Percentiles rank a stretch among this genome's conserved stretches.
phyloP scores from a whole-genome alignment of 2,797 vertebrate species.

The Ataeniobius toweri region DNA sequence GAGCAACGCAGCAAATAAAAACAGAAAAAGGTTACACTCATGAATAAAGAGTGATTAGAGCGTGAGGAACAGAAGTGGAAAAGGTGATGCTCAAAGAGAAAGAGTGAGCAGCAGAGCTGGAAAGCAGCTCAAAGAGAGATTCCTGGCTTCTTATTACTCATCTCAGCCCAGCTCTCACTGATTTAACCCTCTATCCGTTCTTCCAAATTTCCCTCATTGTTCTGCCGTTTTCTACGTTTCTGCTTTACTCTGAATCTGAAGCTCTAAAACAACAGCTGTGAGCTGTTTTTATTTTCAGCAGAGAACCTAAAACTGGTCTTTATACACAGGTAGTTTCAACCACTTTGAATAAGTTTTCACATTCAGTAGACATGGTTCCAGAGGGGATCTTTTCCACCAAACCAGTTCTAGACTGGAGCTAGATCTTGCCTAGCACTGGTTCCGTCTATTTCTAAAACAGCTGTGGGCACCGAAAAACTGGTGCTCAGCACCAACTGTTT shows the following conservation, averaged over 20 bases:
- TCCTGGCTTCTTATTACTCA: neutral
- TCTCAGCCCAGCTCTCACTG: neutral
- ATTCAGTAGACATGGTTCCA: neutral
- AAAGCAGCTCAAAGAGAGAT: neutral
- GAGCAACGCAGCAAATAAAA: constrained; percentile 18
- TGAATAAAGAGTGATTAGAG: constrained; percentile 7
- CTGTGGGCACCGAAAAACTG: too few relatives aligned
- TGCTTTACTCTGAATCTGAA: neutral
- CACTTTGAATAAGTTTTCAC: neutral
- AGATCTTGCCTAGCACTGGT: neutral
- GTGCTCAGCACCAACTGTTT: too few relatives aligned
- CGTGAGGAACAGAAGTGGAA: constrained; percentile 9
- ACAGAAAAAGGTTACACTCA: constrained; percentile 15
- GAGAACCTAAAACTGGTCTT: neutral
- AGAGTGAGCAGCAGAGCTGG: neutral
- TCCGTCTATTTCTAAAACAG: neutral
- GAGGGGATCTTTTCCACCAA: neutral
- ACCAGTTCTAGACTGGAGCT: neutral
- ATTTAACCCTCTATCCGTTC: neutral
- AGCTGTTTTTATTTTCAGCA: neutral
- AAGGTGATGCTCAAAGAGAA: constrained; percentile 17
- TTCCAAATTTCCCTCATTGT: neutral
- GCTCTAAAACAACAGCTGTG: too few relatives aligned
- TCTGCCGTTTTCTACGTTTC: neutral
- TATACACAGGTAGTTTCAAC: neutral